These are phyloP conservation scores for Drosophila persimilis DNA, from an alignment of 1,140 invertebrate species.

Conservation along the genomic window DNA sequence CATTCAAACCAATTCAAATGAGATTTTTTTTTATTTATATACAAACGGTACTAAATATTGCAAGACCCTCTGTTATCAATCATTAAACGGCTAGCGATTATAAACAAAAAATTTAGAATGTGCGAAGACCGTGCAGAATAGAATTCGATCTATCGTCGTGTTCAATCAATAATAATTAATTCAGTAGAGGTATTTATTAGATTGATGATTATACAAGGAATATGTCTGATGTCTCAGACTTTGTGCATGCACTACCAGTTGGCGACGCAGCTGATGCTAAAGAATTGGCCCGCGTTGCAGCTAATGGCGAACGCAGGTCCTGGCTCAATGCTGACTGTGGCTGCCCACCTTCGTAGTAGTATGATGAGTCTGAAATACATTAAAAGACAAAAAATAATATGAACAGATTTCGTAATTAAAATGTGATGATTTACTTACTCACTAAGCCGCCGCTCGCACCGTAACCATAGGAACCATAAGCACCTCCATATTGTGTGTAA, in stretches of 20 bases:
- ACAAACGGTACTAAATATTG: slow-evolving; percentile 1
- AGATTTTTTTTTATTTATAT: not conserved
- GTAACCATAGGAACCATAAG: slow-evolving; percentile 90
- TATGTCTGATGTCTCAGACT: slow-evolving; percentile 84
- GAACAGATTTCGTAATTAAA: not conserved
- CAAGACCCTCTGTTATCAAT: slow-evolving; percentile 9
- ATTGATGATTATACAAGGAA: slow-evolving; percentile 71
- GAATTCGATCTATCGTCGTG: no score
- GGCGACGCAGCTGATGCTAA: slow-evolving; percentile 88
- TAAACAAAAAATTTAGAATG: no score
- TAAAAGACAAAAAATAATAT: not conserved
- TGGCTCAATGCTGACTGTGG: slow-evolving; percentile 82
- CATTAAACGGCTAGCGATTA: slow-evolving; percentile 5
- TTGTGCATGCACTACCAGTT: slow-evolving; percentile 88
- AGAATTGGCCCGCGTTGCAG: slow-evolving; percentile 88
- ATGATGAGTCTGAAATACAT: slow-evolving; percentile 85
- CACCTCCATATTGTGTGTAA: slow-evolving; percentile 89
- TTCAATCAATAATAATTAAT: not conserved
- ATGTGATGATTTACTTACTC: slow-evolving; percentile 87
- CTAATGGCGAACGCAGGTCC: slow-evolving; percentile 86
- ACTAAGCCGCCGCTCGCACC: slow-evolving; percentile 89
- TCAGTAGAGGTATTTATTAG: not conserved
- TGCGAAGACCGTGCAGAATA: no score
- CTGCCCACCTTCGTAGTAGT: slow-evolving; percentile 86
- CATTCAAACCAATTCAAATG: not conserved